Percentiles rank a stretch among this genome's conserved stretches.
These are phyloP conservation scores for Acanthornis magna DNA, from an alignment of 2,797 vertebrate genomes.

Conservation along the genomic window DNA sequence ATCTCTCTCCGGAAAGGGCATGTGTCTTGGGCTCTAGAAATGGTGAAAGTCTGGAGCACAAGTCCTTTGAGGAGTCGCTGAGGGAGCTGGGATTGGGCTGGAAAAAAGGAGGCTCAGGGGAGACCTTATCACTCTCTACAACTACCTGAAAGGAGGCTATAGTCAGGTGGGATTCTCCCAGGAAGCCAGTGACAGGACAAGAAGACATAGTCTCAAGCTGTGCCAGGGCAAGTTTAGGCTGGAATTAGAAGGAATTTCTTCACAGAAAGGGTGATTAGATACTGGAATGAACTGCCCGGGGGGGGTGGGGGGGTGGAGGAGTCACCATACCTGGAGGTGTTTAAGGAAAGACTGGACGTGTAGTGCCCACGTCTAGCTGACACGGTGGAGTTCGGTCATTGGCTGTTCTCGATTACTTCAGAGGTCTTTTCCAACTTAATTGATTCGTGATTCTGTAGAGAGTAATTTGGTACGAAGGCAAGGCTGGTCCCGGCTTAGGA, in stretches of 20 bases:
- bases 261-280: not conserved
- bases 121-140: too few species aligned
- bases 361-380: not conserved
- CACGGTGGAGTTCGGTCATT: not conserved
- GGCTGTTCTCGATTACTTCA: not conserved
- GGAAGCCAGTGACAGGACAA: not conserved
- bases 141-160: not conserved
- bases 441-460: not conserved
- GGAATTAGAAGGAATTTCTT: not conserved
- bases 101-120: not conserved
- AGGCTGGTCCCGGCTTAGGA: rapidly evolving
- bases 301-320: not conserved
- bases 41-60: not conserved
- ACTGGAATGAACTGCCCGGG: not conserved
- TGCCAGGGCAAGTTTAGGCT: not conserved
- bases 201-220: not conserved
- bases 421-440: not conserved
- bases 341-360: not conserved
- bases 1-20: too few species aligned
- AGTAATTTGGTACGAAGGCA: rapidly evolving
- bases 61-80: not conserved
- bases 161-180: not conserved
- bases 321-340: not conserved
- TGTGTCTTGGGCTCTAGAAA: not conserved
- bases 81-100: not conserved